These are phyloP conservation scores for Borostomias antarcticus DNA, from an alignment of 2,797 vertebrate genomes.

Conservation along the genomic window DNA sequence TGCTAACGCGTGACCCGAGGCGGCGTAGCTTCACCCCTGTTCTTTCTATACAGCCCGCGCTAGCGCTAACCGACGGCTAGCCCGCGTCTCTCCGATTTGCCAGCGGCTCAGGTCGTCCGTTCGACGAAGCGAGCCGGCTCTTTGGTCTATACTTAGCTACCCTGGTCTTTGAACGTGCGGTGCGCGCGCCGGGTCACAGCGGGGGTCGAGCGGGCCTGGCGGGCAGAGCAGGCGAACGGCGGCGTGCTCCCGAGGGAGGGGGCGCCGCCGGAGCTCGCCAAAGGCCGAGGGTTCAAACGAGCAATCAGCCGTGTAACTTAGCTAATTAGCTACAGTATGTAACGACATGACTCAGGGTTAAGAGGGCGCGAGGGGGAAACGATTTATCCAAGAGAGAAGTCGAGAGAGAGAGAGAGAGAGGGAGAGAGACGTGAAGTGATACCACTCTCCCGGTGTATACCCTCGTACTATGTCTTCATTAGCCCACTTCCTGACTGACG, in stretches of 20 bases:
- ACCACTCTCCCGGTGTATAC: conserved; percentile 10
- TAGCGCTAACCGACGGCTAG: background rate
- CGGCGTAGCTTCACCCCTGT: background rate
- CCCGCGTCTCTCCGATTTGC: background rate
- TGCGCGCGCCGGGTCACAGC: background rate
- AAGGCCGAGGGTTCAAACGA: conserved; percentile 10
- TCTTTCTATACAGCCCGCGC: background rate
- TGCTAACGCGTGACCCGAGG: background rate
- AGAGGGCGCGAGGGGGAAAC: conserved; percentile 13
- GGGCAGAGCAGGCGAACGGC: background rate
- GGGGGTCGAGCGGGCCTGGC: conserved; percentile 18
- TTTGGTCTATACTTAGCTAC: conserved; percentile 22
- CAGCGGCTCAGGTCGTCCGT: background rate
- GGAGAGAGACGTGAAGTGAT: background rate
- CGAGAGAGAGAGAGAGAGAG: conserved; percentile 4
- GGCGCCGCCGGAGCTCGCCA: conserved; percentile 7
- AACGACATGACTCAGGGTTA: conserved; percentile 23
- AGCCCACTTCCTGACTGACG: conserved; percentile 31
- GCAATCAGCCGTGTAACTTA: conserved; percentile 34
- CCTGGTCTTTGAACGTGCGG: conserved; percentile 16
- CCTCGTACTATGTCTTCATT: background rate
- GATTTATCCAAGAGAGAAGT: too few relatives aligned
- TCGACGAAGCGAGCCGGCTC: background rate
- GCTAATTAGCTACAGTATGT: conserved; percentile 17
- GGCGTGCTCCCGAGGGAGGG: background rate